Base-by-base conservation (phyloP, 2,113 vertebrate species). In the Dendropsophus ebraccatus region DNA sequence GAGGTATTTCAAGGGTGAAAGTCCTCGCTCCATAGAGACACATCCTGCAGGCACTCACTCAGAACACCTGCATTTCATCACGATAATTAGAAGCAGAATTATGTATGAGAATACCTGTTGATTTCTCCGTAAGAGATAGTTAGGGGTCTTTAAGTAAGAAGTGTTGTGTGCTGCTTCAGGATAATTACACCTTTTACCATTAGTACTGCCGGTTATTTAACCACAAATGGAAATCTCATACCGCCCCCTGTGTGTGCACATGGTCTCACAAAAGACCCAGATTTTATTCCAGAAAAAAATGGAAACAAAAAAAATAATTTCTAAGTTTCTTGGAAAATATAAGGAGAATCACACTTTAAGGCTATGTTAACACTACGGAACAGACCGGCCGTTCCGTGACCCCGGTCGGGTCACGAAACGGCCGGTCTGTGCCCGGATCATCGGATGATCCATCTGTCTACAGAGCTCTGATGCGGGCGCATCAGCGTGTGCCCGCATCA, bases 51-150 rank as follows among this genome's bases (percentile, higher is more conserved):
- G 14, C 45, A 19, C 74, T 16, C 49, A 30, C 9, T 37, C 23
- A 2, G 21, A 41, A 65, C 56, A 65, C 58, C 80, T 69, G 80
- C 62, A 52, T 52, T 70, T 82, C 80, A 69, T 70, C 80, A 70
- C 32, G 30, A 50, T 82, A 50, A 82, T 82, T 82, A 52, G 23
- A 25, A 35, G 5, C 17, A 70, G 80, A 82, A 82, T 69, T 82
- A 49, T 70, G 45, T 45, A 70, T 4, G 12, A 69, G 45, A 82
- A 82, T 82, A 70, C 60, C 62, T 82, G 45, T 49, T 67, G 80
- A 82, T 82, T 82, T 82, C 80, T 14, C 47, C 28, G 80, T 21
- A 47, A 52, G 80, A 82, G 17, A 69, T 82, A 82, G 80, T 82
- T 82, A 82, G 37, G 62, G 28, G 30, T 50, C 80, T 52, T 67